These are phyloP conservation scores for Orycteropus afer DNA, from an alignment of 2,113 vertebrate species.

Conservation along the genomic window DNA sequence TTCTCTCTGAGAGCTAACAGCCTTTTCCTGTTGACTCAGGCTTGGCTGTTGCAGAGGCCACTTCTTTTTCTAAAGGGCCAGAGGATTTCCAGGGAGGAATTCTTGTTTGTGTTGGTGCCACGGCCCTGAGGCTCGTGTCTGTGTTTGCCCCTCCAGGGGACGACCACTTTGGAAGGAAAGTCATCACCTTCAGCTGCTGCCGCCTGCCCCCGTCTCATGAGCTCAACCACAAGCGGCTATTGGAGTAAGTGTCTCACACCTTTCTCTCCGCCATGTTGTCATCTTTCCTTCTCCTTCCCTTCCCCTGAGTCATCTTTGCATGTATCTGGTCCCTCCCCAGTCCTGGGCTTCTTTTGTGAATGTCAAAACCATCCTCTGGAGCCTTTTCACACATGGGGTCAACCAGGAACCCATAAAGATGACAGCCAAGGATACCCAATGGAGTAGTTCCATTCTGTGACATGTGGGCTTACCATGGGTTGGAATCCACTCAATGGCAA, in stretches of 20 bases:
- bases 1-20: accelerated
- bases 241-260: conserved; percentile 87
- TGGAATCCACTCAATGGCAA: no score
- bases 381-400: no score
- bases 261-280: background rate
- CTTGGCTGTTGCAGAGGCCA: accelerated
- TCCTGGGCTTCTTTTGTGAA: background rate
- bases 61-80: accelerated
- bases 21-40: accelerated
- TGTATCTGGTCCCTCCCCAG: no score
- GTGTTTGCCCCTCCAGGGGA: conserved; percentile 85
- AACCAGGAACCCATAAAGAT: no score
- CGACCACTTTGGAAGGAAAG: conserved; percentile 89
- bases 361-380: no score
- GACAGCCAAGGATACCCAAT: no score
- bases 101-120: accelerated
- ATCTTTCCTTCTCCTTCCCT: no score
- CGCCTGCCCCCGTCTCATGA: conserved; percentile 91
- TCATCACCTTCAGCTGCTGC: conserved; percentile 93
- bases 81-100: accelerated
- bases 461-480: accelerated
- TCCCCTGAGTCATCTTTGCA: background rate
- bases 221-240: conserved; percentile 90
- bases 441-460: no score
- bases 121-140: accelerated